Evolutionary conservation across 2,888 invertebrate species (phyloP).

Genomic region (Acanthosoma haemorrhoidale): DNA sequence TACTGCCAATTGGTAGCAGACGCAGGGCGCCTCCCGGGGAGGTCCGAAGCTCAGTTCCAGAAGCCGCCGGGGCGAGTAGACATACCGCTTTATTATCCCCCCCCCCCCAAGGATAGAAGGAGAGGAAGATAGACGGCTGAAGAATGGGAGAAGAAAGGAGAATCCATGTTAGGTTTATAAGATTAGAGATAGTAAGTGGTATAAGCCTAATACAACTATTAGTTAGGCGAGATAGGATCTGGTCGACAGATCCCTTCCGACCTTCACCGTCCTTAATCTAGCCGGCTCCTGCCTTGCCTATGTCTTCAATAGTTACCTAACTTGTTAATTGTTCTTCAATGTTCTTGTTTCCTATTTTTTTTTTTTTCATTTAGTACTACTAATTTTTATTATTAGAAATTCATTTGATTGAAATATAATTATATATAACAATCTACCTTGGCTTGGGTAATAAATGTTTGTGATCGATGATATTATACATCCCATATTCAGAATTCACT

Average conservation of each 20-base stretch:
- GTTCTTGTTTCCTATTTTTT: background rate
- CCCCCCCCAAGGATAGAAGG: background rate
- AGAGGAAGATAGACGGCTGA: background rate
- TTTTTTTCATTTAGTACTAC: too few species aligned
- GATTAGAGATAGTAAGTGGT: constrained; percentile 15
- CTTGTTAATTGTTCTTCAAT: constrained; percentile 5
- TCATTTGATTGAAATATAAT: too few species aligned
- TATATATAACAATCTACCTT: too few species aligned
- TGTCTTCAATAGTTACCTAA: background rate
- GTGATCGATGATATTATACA: too few species aligned
- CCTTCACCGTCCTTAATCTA: background rate
- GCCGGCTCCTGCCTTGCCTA: background rate
- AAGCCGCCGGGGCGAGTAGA: background rate
- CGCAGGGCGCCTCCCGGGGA: too few species aligned
- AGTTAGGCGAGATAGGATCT: constrained; percentile 14
- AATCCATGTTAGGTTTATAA: background rate
- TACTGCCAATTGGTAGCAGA: too few species aligned
- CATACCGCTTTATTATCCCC: constrained; percentile 5
- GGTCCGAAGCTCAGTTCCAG: background rate
- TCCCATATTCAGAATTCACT: too few species aligned
- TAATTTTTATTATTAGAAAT: too few species aligned
- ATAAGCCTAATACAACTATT: constrained; percentile 20
- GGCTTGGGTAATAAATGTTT: too few species aligned
- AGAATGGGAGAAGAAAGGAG: background rate
- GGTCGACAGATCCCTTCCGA: background rate